Evolutionary conservation across 2,797 vertebrate genomes (phyloP), one percentile per base, ranked within the genome.

Genomic region (Euthynnus affinis): DNA sequence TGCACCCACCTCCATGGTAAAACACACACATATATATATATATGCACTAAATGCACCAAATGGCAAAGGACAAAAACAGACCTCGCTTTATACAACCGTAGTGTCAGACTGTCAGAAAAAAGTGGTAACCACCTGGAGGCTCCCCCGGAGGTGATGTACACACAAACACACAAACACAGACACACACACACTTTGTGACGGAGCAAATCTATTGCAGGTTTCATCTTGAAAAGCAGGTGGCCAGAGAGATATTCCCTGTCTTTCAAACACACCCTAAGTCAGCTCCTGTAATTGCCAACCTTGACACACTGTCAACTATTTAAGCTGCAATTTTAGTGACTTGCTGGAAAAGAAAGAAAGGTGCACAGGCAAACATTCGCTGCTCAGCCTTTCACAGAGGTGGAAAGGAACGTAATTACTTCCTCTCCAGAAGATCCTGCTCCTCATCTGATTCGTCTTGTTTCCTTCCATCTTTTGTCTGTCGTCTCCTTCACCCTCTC

Each of bases 241-340:
- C 53, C 66, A 51, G 40, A 76, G 17, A 85, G 79, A 86, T 68
- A 77, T 81, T 83, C 42, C 7, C 40, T 15, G 37, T 76, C 8
- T 77, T 80, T 83, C 40, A 71, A 48, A 56, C 5, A 25, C 64
- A 78, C 34, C 44, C 25, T 13, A 44, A 71, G 53, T 78, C 52
- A 15, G 57, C 65, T 73, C 72, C 71, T 78, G 66, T 86, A 86
- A 87, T 85, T 86, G 77, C 76, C 49, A 57, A 70, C 63, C 34
- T 42, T 75, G 64, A 81, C 74, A 83, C 49, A 76, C 68, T 68
- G 83, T 80, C 86, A 85, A 82, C 71, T 81, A 86, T 83, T 89
- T 87, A 89, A 84, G 78, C 78, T 55, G 69, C 74, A 82, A 78
- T 88, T 81, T 88, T 52, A 23, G 68, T 46, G 25, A 90, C 83